Evolutionary conservation across 2,797 vertebrate species (phyloP), one percentile per base, ranked within the genome.

Genomic region (Channallabes apus): DNA sequence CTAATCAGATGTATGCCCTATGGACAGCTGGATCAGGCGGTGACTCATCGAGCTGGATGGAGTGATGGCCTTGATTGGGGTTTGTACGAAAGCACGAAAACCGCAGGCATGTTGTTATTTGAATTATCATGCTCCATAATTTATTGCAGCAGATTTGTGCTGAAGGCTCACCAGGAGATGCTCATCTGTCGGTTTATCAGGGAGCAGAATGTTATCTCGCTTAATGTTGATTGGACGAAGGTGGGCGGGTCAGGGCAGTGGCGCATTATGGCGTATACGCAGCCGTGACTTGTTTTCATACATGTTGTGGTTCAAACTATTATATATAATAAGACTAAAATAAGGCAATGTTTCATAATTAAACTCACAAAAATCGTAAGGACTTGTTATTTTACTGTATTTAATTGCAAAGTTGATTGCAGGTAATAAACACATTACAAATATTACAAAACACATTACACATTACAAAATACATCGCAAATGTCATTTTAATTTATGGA

Each of bases 1-100:
- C 92, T 95, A 94, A 95, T 95, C 91, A 93, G 91, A 93, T 93
- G 90, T 91, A 94, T 95, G 94, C 95, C 94, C 94, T 92, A 91
- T 94, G 94, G 95, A 95, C 93, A 94, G 93, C 94, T 94, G 93
- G 94, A 94, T 94, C 93, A 92, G 94, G 93, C 94, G 86, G 86
- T 92, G 95, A 96, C 93, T 95, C 95, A 96, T 94, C 93, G 35
- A 62, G 91, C 91, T 94, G 93, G 93, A 95, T 41, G 46, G 38
- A 73, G 69, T 93, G 94, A 93, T 93, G 93, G 94, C 92, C 93
- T 95, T 93, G 93, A 93, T 92, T 93, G 92, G 91, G 92, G 90
- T 92, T 93, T 93, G 91, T 90, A 91, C 91, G 89, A 86, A 94
- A 91, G 93, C 92, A 93, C 90, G 91, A 82, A 90, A 90, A 88